These are phyloP conservation scores for Sakesphorus luctuosus DNA, from an alignment of 2,113 vertebrate species.

Conservation along the genomic window DNA sequence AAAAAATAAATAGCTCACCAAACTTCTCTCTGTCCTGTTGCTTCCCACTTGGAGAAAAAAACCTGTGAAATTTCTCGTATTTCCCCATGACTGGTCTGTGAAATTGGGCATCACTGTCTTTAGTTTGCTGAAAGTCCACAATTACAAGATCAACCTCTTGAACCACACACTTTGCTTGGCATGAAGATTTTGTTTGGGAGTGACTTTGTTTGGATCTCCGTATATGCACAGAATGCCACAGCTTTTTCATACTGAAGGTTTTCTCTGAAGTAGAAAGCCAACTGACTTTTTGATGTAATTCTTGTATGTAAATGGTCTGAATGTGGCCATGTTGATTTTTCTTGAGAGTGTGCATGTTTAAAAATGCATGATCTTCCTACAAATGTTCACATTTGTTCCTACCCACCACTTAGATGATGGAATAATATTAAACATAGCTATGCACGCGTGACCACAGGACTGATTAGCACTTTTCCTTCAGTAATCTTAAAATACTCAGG, in stretches of 20 bases:
- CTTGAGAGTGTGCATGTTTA: background rate
- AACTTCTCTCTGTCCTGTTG: background rate
- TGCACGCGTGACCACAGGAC: accelerated
- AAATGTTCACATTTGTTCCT: background rate
- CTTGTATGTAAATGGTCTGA: background rate
- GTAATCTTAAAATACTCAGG: background rate
- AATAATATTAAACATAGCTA: background rate
- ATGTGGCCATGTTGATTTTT: background rate
- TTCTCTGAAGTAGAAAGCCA: background rate
- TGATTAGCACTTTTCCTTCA: background rate
- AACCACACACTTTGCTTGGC: background rate
- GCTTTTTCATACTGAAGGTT: background rate
- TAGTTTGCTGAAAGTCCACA: slow-evolving; percentile 21
- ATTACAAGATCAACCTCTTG: slow-evolving; percentile 21
- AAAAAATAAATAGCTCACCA: background rate
- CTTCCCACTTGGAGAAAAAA: background rate
- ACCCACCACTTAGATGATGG: background rate
- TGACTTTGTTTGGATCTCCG: background rate
- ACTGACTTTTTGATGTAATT: background rate
- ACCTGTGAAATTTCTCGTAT: slow-evolving; percentile 36
- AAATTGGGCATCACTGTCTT: slow-evolving; percentile 17
- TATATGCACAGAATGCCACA: background rate
- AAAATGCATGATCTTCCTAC: background rate
- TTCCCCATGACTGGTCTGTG: slow-evolving; percentile 28
- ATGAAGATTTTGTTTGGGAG: slow-evolving; percentile 37